Percentiles rank a stretch among this genome's conserved stretches.
Conservation (phyloP, 2,888 invertebrate genomes). For the Brachylomia viminalis region DNA sequence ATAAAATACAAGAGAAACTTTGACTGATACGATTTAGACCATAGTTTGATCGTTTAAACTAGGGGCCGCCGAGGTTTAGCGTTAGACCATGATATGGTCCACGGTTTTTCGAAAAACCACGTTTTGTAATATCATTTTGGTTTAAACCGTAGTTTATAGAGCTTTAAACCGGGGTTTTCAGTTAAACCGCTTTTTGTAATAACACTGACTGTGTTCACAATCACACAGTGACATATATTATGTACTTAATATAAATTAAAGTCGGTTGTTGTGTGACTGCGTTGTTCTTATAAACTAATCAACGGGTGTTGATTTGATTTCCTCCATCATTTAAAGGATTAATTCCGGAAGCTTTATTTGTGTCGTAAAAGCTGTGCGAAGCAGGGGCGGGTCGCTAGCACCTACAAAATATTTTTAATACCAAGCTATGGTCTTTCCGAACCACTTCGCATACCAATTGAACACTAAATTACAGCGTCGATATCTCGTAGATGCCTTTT, state of each 20-base stretch:
- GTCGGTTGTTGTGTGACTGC: neutral
- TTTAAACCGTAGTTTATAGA: too few species aligned
- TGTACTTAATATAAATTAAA: neutral
- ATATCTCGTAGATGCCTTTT: conserved; percentile 66
- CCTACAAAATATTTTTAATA: neutral
- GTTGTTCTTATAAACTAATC: neutral
- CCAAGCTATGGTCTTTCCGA: neutral
- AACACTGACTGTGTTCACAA: too few species aligned
- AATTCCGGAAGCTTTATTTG: neutral
- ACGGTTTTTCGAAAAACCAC: too few species aligned
- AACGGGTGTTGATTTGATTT: neutral
- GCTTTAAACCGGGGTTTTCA: too few species aligned
- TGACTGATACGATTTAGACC: too few species aligned
- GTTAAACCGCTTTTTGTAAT: too few species aligned
- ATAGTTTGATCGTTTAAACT: too few species aligned
- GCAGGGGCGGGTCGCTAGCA: neutral
- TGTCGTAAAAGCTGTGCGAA: neutral
- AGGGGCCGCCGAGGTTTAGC: too few species aligned
- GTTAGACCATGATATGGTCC: too few species aligned
- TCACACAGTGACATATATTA: too few species aligned
- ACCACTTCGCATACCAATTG: conserved; percentile 17
- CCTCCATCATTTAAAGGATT: neutral
- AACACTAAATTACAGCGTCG: conserved; percentile 38
- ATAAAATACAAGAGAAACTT: too few species aligned
- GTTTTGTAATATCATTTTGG: too few species aligned